These are phyloP conservation scores for Pempheris klunzingeri DNA, from an alignment of 2,797 vertebrate genomes.

Conservation along the genomic window DNA sequence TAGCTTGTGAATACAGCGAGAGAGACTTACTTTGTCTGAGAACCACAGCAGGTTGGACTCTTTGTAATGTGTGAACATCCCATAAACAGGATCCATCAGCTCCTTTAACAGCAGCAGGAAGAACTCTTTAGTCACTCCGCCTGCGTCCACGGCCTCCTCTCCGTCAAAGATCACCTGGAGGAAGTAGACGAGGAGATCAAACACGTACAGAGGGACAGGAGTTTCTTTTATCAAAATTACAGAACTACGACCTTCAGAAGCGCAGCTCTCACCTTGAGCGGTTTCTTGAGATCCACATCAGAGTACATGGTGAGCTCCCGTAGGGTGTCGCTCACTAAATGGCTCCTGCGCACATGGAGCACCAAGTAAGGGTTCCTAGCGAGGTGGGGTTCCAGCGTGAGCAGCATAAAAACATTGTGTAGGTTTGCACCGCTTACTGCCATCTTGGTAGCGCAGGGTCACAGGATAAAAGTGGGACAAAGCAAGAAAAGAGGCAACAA, in stretches of 20 bases:
- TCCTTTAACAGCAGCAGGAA: constrained; percentile 96
- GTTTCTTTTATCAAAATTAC: not conserved
- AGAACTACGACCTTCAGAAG: not conserved
- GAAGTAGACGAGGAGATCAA: not conserved
- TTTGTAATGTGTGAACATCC: constrained; percentile 96
- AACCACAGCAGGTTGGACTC: constrained; percentile 98
- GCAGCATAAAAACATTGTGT: constrained; percentile 98
- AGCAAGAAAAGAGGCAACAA: not conserved
- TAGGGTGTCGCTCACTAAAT: constrained; percentile 95
- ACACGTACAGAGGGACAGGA: not conserved
- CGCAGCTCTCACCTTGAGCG: constrained; percentile 90
- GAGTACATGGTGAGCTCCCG: constrained; percentile 96
- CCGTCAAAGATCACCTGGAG: constrained; percentile 96
- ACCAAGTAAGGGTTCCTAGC: constrained; percentile 96
- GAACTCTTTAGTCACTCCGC: constrained; percentile 98
- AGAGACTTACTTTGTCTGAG: constrained; percentile 92
- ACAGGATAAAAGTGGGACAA: not conserved
- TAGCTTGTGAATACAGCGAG: not conserved
- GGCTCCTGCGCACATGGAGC: constrained; percentile 94
- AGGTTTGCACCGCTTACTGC: constrained; percentile 96
- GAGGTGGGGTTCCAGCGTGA: constrained; percentile 95
- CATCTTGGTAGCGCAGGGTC: constrained; percentile 85
- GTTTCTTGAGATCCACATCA: constrained; percentile 97
- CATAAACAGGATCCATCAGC: constrained; percentile 96
- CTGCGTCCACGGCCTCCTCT: constrained; percentile 96